These are phyloP conservation scores for Tenthredo mesomela DNA, from an alignment of 2,888 invertebrate species.

Conservation along the genomic window DNA sequence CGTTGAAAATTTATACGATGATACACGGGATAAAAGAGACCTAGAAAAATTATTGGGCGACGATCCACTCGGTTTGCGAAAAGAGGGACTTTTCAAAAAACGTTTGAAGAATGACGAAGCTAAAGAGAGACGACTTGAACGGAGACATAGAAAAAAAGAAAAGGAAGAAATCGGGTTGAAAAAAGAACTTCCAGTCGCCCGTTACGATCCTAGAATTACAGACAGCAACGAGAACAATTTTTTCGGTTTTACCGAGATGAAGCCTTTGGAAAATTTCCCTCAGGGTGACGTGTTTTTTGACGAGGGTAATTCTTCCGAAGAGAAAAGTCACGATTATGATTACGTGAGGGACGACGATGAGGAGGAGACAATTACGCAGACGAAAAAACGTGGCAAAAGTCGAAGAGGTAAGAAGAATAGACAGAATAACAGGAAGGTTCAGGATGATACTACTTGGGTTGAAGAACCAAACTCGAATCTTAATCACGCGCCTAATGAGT, in stretches of 20 bases:
- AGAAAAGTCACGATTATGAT: constrained; percentile 46
- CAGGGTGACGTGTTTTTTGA: constrained; percentile 63
- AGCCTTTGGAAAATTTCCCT: constrained; percentile 63
- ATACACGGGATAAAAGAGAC: constrained; percentile 51
- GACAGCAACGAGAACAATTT: constrained; percentile 66
- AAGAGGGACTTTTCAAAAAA: constrained; percentile 49
- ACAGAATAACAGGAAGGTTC: constrained; percentile 11
- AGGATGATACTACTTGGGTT: constrained; percentile 56
- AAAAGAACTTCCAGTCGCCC: constrained; percentile 47
- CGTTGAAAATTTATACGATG: not conserved
- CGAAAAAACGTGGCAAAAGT: not conserved
- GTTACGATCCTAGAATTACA: constrained; percentile 52
- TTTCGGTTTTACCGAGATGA: constrained; percentile 62
- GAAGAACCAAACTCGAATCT: constrained; percentile 56
- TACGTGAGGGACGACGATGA: constrained; percentile 58
- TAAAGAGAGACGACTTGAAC: constrained; percentile 57
- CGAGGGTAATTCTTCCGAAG: constrained; percentile 55
- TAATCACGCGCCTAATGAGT: constrained; percentile 60
- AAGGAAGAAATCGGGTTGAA: constrained; percentile 50
- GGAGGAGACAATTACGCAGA: constrained; percentile 55
- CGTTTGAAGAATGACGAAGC: constrained; percentile 57
- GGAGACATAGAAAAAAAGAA: constrained; percentile 53
- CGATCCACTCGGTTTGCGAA: constrained; percentile 57
- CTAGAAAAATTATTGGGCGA: constrained; percentile 57
- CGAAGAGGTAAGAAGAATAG: not conserved